Base-by-base conservation (phyloP, 1,140 invertebrate genomes). In the Pachypsylla venusta region DNA sequence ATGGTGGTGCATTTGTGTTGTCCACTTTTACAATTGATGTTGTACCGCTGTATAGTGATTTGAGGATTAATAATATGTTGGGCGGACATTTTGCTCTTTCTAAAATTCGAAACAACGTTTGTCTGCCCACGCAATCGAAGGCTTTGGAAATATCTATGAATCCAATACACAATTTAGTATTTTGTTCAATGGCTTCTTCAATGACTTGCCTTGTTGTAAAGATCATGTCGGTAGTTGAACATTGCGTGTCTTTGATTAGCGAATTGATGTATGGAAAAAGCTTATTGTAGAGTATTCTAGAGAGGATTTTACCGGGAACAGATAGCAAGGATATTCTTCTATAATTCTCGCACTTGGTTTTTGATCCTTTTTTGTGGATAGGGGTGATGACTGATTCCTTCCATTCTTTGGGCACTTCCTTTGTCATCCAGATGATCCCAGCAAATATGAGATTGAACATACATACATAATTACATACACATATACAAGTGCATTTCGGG, bases 281-380 rank as follows among this genome's bases (percentile, higher is more conserved):
- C 13, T 48, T 13, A 16, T 27, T 54, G 22, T 35, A 42, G 2
- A 62, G 22, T 14, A 64, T 60, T 1, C 54, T 57, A 28, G 56
- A 60, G 14, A 63, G 54, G 25, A 64, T 42, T 48, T 64, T 65
- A 24, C 63, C 61, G 14, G 42, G 27, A 13, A 30, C 28, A 27
- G 12, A 24, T 4, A 66, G 39, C 7, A 66, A 53, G 1, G 62
- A 59, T 30, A 66, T 65, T 14, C 64, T 64, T 48, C 68, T 61
- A 30, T 67, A 69, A 54, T 68, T 68, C 10, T 53, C 53, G 27
- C 57, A 62, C 19, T 65, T 40, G 19, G 35, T 20, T 53, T 60
- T 64, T 25, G 64, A 59, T 3, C 67, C 63, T 61, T 69, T 69
- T 54, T 66, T 67, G 53, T 63, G 59, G 10, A 69, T 55, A 19